Conservation (phyloP, 2,888 invertebrate genomes). For the Eupithecia inturbata region DNA sequence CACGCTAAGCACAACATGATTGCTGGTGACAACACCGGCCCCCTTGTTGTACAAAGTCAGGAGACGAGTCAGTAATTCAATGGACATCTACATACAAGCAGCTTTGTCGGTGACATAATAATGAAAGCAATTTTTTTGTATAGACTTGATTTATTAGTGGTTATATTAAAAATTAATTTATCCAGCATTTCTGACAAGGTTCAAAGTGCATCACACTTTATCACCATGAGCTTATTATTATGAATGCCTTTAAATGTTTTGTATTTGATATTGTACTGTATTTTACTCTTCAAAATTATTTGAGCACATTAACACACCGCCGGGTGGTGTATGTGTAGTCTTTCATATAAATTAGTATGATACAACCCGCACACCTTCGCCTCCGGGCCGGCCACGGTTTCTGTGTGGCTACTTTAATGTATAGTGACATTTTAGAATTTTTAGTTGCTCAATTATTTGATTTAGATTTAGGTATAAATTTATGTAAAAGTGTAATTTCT, state of each 20-base stretch:
- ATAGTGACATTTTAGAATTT: background rate
- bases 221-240: background rate
- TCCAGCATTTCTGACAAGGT: background rate
- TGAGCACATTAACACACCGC: too few relatives aligned
- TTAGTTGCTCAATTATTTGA: conserved; percentile 10
- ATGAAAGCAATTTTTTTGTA: background rate
- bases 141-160: background rate
- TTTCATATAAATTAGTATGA: too few relatives aligned
- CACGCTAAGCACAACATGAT: conserved; percentile 94
- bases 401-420: too few relatives aligned
- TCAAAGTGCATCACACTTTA: background rate
- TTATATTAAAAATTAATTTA: background rate
- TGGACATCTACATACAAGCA: background rate
- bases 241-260: background rate
- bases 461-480: background rate
- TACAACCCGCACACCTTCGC: too few relatives aligned
- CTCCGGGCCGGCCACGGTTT: too few relatives aligned
- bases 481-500: background rate
- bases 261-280: background rate
- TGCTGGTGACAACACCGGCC: conserved; percentile 97
- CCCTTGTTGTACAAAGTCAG: conserved; percentile 86
- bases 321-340: too few relatives aligned
- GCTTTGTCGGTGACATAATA: background rate
- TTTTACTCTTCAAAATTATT: background rate
- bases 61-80: conserved; percentile 30